Conservation (phyloP, 2,888 invertebrate species). For the Helleia helle region DNA sequence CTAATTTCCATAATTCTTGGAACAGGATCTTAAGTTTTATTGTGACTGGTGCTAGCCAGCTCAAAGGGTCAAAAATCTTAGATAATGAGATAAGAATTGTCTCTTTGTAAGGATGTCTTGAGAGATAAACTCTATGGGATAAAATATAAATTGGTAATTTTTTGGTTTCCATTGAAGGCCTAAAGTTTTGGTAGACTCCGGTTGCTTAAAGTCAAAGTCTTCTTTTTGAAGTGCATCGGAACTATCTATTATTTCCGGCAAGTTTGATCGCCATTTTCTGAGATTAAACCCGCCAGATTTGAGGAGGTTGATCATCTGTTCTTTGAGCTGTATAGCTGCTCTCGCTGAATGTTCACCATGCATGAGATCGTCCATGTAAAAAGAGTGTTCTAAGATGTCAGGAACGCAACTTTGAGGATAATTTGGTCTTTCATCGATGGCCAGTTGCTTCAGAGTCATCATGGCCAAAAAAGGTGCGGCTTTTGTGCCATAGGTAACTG, state of each 20-base stretch:
- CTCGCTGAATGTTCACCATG: too few species aligned
- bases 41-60: constrained; percentile 10
- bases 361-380: too few species aligned
- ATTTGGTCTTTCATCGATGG: too few species aligned
- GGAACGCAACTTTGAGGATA: too few species aligned
- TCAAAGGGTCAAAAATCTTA: constrained; percentile 11
- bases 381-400: too few species aligned
- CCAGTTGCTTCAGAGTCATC: too few species aligned
- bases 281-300: constrained; percentile 8
- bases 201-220: too few species aligned
- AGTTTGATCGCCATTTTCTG: constrained; percentile 7
- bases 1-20: background rate
- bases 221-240: too few species aligned
- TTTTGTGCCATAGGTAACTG: too few species aligned
- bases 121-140: background rate
- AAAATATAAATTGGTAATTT: constrained; percentile 11
- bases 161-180: constrained; percentile 10
- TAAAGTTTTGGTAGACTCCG: constrained; percentile 10
- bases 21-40: constrained; percentile 5
- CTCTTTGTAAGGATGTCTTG: too few species aligned
- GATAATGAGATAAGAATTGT: constrained; percentile 10
- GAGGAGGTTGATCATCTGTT: background rate
- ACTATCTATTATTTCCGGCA: too few species aligned
- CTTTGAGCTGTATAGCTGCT: background rate
- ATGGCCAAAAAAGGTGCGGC: too few species aligned